Evolutionary conservation across 2,797 vertebrate genomes (phyloP).

Genomic region (Myotis pilosus): DNA sequence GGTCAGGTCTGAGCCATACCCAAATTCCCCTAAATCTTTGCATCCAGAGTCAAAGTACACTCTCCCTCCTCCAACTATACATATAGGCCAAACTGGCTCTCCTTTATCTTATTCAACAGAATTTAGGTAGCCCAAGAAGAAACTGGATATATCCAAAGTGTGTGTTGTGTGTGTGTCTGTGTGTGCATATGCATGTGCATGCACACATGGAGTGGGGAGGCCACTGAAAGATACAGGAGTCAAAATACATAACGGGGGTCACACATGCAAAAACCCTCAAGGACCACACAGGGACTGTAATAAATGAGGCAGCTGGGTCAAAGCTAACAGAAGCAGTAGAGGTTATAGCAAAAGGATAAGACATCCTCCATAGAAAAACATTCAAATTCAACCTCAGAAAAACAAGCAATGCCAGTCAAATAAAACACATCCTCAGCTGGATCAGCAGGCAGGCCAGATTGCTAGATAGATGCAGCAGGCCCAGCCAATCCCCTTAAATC

Average conservation of each 20-base stretch:
- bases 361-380: not conserved
- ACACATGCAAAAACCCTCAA: not conserved
- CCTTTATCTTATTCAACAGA: not conserved
- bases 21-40: not conserved
- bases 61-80: not conserved
- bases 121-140: not conserved
- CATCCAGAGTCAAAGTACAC: not conserved
- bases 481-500: not conserved
- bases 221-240: not conserved
- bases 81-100: not conserved
- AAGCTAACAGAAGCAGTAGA: not conserved
- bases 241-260: not conserved
- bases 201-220: not conserved
- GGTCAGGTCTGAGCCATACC: not conserved
- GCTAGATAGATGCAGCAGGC: not conserved
- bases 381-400: constrained; percentile 12
- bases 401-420: not conserved
- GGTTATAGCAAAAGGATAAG: not conserved
- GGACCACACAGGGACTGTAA: not conserved
- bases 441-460: not conserved
- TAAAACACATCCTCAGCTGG: not conserved
- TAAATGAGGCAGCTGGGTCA: not conserved
- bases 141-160: not conserved
- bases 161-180: too few species aligned
- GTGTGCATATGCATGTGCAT: accelerated